A percentile compares a stretch with the other conserved stretches of the same genome.
Evolutionary conservation across 2,888 invertebrate genomes (phyloP).

Genomic region (Cyclophora punctaria): DNA sequence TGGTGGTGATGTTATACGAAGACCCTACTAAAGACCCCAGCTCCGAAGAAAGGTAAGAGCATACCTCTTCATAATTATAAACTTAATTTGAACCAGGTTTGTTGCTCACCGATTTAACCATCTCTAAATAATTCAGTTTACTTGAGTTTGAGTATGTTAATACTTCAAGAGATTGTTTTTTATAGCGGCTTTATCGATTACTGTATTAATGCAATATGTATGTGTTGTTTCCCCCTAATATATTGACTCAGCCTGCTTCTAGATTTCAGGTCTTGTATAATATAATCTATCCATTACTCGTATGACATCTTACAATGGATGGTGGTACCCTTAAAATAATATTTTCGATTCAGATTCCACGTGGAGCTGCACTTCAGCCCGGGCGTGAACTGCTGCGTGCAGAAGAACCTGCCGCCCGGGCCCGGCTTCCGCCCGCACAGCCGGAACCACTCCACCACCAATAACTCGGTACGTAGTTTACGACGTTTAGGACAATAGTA

Average conservation of each 20-base stretch:
- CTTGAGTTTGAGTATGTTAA: no score
- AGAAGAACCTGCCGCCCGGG: conserved; percentile 93
- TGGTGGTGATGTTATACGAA: conserved; percentile 98
- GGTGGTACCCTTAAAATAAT: no score
- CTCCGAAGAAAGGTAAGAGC: conserved; percentile 81
- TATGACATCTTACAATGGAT: no score
- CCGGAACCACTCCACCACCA: conserved; percentile 84
- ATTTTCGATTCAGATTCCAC: conserved; percentile 81
- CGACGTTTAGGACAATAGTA: background rate
- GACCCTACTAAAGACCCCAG: conserved; percentile 96
- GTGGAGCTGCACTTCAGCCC: conserved; percentile 99
- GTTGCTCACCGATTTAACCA: no score
- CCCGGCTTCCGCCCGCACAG: conserved; percentile 95
- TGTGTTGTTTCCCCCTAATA: no score
- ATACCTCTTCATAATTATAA: no score
- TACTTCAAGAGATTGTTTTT: background rate
- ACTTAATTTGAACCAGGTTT: no score
- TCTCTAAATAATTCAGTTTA: no score
- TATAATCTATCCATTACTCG: no score
- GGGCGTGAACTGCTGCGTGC: conserved; percentile 96
- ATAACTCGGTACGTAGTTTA: conserved; percentile 56
- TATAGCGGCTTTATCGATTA: background rate
- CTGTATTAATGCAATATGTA: no score
- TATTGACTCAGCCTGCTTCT: no score
- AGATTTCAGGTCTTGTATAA: no score